Conservation (phyloP, 2,113 vertebrate genomes). For the Henicopernis longicauda region DNA sequence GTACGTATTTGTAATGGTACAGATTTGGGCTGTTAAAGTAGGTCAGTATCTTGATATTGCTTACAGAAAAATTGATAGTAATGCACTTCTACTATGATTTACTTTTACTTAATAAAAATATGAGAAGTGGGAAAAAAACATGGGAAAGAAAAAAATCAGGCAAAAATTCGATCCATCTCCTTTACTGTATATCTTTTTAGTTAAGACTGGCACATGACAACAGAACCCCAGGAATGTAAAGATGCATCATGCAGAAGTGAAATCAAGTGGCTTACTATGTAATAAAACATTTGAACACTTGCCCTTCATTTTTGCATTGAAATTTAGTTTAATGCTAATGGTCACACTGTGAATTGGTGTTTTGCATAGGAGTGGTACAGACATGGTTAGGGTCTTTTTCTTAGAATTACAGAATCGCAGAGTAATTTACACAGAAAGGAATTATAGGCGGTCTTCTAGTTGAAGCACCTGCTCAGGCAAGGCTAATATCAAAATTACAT, state of each 20-base stretch:
- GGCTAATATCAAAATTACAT: neutral
- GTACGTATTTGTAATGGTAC: neutral
- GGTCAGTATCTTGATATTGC: neutral
- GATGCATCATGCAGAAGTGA: neutral
- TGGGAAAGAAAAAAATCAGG: fast-evolving
- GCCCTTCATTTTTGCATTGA: neutral
- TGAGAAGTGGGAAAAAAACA: neutral
- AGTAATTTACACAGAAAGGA: neutral
- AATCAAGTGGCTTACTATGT: neutral
- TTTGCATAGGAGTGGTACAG: neutral
- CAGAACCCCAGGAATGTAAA: neutral
- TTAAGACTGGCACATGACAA: neutral
- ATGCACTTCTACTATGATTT: neutral
- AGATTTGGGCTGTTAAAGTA: neutral
- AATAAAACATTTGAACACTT: neutral
- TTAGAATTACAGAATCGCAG: neutral
- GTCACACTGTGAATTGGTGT: neutral
- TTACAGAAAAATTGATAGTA: neutral
- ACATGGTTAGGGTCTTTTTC: neutral
- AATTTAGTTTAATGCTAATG: neutral
- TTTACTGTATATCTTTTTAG: neutral
- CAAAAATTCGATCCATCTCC: neutral
- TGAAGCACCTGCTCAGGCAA: neutral
- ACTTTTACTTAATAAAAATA: neutral
- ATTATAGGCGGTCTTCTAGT: neutral